Conservation (phyloP, 1,140 invertebrate species). For the Zaprionus inermis region DNA sequence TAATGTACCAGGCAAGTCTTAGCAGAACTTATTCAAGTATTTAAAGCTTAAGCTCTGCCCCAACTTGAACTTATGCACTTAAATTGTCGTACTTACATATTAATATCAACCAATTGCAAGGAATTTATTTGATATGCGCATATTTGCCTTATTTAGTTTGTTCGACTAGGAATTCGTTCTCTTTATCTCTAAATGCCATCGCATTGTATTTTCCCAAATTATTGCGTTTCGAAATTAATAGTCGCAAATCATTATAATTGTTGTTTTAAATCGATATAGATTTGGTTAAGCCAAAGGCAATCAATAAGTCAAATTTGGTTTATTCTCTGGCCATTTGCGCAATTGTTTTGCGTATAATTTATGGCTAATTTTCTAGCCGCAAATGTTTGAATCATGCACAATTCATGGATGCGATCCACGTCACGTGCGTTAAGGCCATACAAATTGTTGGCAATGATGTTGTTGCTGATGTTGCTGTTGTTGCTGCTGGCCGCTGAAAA, state of each 20-base stretch:
- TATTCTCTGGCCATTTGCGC: slow-evolving; percentile 39
- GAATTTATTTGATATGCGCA: background rate
- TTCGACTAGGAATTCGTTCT: background rate
- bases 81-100: background rate
- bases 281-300: slow-evolving; percentile 32
- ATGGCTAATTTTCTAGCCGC: slow-evolving; percentile 49
- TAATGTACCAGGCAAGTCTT: too few relatives aligned
- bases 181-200: too few relatives aligned
- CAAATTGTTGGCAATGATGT: slow-evolving; percentile 53
- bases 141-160: background rate
- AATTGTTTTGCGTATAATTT: slow-evolving; percentile 68
- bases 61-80: background rate
- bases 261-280: background rate
- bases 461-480: slow-evolving; percentile 50
- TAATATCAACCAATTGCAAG: background rate
- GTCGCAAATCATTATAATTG: background rate
- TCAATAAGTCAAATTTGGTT: slow-evolving; percentile 46
- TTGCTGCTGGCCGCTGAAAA: slow-evolving; percentile 32
- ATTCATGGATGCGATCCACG: slow-evolving; percentile 45
- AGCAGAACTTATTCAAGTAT: background rate
- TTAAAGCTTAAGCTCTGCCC: background rate
- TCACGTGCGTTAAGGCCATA: slow-evolving; percentile 59
- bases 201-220: background rate
- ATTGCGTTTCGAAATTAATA: background rate
- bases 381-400: slow-evolving; percentile 49